Evolutionary conservation across 2,113 vertebrate genomes (phyloP).

Genomic region (Scalopus aquaticus): DNA sequence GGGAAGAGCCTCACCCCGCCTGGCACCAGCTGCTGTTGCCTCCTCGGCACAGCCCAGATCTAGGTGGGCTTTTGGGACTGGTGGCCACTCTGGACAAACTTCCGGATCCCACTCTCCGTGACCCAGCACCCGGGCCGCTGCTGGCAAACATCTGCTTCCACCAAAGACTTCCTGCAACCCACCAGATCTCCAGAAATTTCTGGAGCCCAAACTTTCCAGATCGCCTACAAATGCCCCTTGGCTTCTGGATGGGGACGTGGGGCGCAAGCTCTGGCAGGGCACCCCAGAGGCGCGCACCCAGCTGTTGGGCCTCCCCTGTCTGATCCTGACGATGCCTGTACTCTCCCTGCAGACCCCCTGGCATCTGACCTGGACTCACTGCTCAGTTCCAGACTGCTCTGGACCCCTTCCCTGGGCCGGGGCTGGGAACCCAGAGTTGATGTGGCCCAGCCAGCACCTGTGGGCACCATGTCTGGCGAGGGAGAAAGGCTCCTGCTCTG

Average conservation of each 20-base stretch:
- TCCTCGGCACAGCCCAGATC: neutral
- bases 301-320: neutral
- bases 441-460: neutral
- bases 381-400: neutral
- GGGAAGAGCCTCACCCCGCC: neutral
- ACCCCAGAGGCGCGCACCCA: neutral
- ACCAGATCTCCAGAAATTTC: slow-evolving; percentile 47
- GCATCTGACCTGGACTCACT: neutral
- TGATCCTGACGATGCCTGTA: neutral
- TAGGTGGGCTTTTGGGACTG: neutral
- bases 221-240: neutral
- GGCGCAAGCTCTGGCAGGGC: neutral
- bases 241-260: neutral
- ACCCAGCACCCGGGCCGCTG: neutral
- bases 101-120: neutral
- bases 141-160: neutral
- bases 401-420: neutral
- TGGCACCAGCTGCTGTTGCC: neutral
- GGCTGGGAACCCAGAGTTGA: neutral
- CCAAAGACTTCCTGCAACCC: neutral
- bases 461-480: neutral
- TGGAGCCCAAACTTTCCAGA: slow-evolving; percentile 12
- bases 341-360: neutral
- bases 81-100: neutral
- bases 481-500: neutral